phyloP scores from a whole-genome alignment of 2,113 vertebrate genomes.

The Speoplatyrhinus poulsoni region DNA sequence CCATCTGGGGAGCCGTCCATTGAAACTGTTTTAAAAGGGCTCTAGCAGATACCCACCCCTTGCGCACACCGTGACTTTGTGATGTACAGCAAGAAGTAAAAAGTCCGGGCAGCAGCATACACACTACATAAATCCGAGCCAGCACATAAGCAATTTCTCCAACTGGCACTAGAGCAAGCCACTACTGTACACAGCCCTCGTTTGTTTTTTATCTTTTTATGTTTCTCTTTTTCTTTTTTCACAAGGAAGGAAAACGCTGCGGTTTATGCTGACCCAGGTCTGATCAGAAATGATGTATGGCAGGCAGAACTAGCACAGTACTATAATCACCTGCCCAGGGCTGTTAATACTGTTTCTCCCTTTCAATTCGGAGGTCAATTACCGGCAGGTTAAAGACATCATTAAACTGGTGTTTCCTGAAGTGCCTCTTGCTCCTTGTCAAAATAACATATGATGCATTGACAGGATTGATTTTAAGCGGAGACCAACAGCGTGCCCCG shows the following conservation, averaged over 20 bases:
- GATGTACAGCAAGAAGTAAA: slow-evolving; percentile 50
- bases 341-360: slow-evolving; percentile 67
- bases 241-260: slow-evolving; percentile 50
- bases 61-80: slow-evolving; percentile 21
- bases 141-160: slow-evolving; percentile 37
- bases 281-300: slow-evolving; percentile 77
- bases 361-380: slow-evolving; percentile 74
- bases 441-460: slow-evolving; percentile 75
- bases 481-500: slow-evolving; percentile 60
- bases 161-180: slow-evolving; percentile 37
- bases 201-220: neutral
- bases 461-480: slow-evolving; percentile 75
- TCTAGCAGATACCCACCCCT: slow-evolving; percentile 15
- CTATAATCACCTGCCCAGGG: slow-evolving; percentile 67
- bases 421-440: slow-evolving; percentile 73
- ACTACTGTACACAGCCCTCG: slow-evolving; percentile 42
- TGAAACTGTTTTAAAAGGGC: no score
- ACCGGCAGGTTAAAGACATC: slow-evolving; percentile 75
- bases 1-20: no score
- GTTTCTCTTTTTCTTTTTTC: slow-evolving; percentile 31
- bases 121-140: slow-evolving; percentile 60
- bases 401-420: slow-evolving; percentile 75
- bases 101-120: slow-evolving; percentile 36
- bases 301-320: slow-evolving; percentile 57
- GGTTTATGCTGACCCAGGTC: slow-evolving; percentile 70